Base-by-base conservation (phyloP, 2,888 invertebrate species). In the Timema podura region DNA sequence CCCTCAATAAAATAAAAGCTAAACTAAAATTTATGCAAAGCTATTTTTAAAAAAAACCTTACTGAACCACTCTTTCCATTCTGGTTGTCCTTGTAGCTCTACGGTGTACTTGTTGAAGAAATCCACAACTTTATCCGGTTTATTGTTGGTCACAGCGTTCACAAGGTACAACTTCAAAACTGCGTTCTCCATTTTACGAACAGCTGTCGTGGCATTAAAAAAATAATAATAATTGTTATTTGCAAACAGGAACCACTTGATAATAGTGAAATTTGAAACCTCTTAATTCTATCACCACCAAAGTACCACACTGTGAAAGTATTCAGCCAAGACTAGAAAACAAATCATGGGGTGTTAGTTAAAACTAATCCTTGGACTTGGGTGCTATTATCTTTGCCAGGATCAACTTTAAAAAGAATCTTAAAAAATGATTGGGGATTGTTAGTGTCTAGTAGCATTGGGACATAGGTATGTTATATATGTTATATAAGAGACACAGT, bases 11-110 rank as follows among this genome's bases (percentile, higher is more conserved):
- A 11, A 49, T 11, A 49, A 49, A 49, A 49, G 49, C 49, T 9
- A 49, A 49, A 11, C 11, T 49, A 49, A 49, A 49, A 49, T 11
- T 49, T 10, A n/a, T n/a, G n/a, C 8, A 48, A 16, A 68, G 30
- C 10, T 49, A 49, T 11, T 44, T 57, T 45, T 11, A 70, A 47
- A 70, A 51, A 5, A 57, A 54, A 49, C 86, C 89, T 86, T 88
- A 97, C 97, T 92, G 83, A 96, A 98, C 98, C 98, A 98, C 76
- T 98, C 98, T 79, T 91, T 94, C 95, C 97, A 98, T 80, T 98
- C 98, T 71, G 86, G 85, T 79, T 95, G 95, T 66, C 89, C 90
- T 79, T 96, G 95, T 64, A 98, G 81, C 76, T 96, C 95, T 15
- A 90, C 85, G 6, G 94, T 88, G 88, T 96, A 87, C 83, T 91